Conservation (phyloP, 2,888 invertebrate species). For the Atrina japonica region DNA sequence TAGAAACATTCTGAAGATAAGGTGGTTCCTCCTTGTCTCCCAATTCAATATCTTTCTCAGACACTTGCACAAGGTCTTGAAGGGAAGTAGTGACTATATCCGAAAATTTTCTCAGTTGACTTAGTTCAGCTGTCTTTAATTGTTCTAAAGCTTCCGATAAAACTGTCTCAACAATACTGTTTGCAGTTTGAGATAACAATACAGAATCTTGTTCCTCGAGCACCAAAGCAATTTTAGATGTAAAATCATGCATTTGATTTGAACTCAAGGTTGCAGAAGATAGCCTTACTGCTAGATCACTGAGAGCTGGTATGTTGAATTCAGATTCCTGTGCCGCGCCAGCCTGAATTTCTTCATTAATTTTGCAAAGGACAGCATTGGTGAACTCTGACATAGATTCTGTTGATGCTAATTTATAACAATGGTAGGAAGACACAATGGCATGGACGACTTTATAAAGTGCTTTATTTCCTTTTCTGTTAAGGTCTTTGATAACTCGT, state of each 20-base stretch:
- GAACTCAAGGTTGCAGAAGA: slow-evolving; percentile 17
- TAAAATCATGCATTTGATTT: slow-evolving; percentile 16
- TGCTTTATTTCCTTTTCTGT: slow-evolving; percentile 17
- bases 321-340: slow-evolving; percentile 16
- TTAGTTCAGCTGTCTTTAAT: background rate
- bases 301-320: slow-evolving; percentile 18
- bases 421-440: slow-evolving; percentile 44
- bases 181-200: background rate
- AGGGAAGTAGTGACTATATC: slow-evolving; percentile 1
- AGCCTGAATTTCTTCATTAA: slow-evolving; percentile 11
- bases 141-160: slow-evolving; percentile 13
- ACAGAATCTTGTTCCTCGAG: background rate
- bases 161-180: slow-evolving; percentile 20
- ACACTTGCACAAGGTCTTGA: background rate
- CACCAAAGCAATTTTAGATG: slow-evolving; percentile 4
- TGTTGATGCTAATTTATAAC: slow-evolving; percentile 19
- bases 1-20: slow-evolving; percentile 18
- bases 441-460: slow-evolving; percentile 46
- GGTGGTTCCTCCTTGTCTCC: background rate
- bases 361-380: slow-evolving; percentile 17
- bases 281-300: slow-evolving; percentile 9
- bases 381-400: slow-evolving; percentile 31
- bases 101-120: slow-evolving; percentile 9
- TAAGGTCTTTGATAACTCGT: slow-evolving; percentile 34
- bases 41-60: background rate